A percentile compares a stretch with the other conserved stretches of the same genome.
phyloP scores from a whole-genome alignment of 1,140 invertebrate species.

The Zeugodacus cucurbitae region DNA sequence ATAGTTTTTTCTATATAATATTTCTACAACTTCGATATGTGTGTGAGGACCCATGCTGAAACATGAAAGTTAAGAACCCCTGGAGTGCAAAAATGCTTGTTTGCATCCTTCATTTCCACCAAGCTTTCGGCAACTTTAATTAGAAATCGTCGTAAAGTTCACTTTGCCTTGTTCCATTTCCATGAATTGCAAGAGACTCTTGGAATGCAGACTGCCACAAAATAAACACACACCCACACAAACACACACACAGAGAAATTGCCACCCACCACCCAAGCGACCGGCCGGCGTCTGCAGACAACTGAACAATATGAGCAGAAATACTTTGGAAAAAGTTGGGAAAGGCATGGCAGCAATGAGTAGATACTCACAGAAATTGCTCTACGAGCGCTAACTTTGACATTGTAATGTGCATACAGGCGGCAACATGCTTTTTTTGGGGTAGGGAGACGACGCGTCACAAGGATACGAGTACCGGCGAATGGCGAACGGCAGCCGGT shows the following conservation, averaged over 20 bases:
- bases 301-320: background rate
- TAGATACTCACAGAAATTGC: constrained; percentile 25
- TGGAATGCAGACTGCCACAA: background rate
- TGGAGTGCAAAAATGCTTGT: background rate
- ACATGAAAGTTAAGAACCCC: background rate
- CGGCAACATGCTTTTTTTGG: background rate
- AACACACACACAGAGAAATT: background rate
- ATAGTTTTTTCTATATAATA: too few relatives aligned
- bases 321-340: constrained; percentile 16
- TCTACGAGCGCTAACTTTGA: background rate
- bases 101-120: background rate
- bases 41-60: too few relatives aligned
- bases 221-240: background rate
- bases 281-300: constrained; percentile 18
- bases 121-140: background rate
- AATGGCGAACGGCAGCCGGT: background rate
- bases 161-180: background rate
- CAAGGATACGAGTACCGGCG: constrained; percentile 1
- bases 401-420: background rate
- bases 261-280: constrained; percentile 8
- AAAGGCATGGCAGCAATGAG: constrained; percentile 16
- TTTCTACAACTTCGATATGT: too few relatives aligned
- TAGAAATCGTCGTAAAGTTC: background rate
- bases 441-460: background rate
- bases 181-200: background rate